Evolutionary conservation across 2,888 invertebrate genomes (phyloP), one percentile per base, ranked within the genome.

Genomic region (Clistopyga incitator): DNA sequence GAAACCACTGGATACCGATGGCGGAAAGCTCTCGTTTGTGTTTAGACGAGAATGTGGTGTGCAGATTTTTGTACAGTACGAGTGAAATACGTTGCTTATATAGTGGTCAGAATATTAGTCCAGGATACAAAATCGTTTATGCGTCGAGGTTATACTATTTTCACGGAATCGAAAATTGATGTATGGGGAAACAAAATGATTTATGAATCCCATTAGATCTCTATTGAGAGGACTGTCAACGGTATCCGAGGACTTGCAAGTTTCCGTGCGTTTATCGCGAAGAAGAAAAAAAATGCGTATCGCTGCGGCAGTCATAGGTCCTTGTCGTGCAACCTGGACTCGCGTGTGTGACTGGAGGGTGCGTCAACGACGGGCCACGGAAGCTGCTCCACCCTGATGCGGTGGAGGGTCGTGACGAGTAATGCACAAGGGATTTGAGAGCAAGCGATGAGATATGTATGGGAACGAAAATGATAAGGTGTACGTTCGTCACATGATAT

Each of bases 351-450:
- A 52, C 13, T n/a, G 6, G 15, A 80, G 80, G 77, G 77, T 84
- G 77, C 74, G 77, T 74, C 79, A 54, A 52, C 29, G 18, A 23
- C 45, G 42, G 3, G 47, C 23, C 77, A 61, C 71, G 29, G 56
- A 52, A 34, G 29, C 72, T 72, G 61, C 80, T 77, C 38, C 80
- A 72, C 83, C 83, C 72, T 78, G 54, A 74, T 54, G 68, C 68
- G 18, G 18, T 68, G 72, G 42, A 78, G 77, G 72, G 50, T 67
- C 72, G 54, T 77, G 75, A 20, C 54, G 61, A 80, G 6, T 54
- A 68, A 80, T 78, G 68, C 80, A 70, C 68, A 10, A 54, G 77
- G 64, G 83, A 74, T 70, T 84, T 74, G 50, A 38, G n/a, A 20
- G 54, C 65, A 64, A 25, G 61, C 20, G 59, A 45, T 59, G 20